Conservation (phyloP, 1,140 invertebrate genomes). For the Trichoplusia ni region DNA sequence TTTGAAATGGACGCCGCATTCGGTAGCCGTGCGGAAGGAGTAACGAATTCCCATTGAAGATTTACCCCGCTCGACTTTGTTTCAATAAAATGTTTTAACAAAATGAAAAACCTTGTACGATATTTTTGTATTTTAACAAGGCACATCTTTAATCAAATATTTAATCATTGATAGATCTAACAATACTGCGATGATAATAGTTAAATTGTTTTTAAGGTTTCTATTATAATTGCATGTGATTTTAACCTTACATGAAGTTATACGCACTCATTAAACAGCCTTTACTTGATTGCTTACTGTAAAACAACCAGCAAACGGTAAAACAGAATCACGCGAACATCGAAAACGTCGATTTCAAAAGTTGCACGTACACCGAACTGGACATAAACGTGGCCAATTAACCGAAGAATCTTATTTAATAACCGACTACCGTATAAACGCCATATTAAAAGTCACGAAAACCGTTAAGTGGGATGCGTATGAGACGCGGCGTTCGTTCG, state of each 20-base stretch:
- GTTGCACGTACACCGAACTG: constrained; percentile 43
- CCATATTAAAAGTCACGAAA: constrained; percentile 52
- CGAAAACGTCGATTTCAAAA: constrained; percentile 48
- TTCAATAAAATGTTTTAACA: constrained; percentile 10
- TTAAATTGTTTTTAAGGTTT: constrained; percentile 24
- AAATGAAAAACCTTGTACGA: constrained; percentile 12
- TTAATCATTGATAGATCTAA: background rate
- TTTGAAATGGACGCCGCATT: constrained; percentile 69
- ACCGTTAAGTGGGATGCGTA: constrained; percentile 58
- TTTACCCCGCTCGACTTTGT: constrained; percentile 35
- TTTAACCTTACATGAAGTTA: constrained; percentile 24
- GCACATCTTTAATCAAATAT: background rate
- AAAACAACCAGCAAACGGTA: constrained; percentile 38
- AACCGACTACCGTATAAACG: constrained; percentile 62
- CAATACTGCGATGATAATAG: too few relatives aligned
- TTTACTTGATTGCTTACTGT: constrained; percentile 35
- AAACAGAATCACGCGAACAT: constrained; percentile 36
- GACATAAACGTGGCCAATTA: constrained; percentile 58
- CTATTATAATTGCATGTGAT: constrained; percentile 3
- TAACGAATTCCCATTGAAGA: constrained; percentile 73
- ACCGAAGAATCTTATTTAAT: constrained; percentile 60
- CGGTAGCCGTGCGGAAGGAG: constrained; percentile 70
- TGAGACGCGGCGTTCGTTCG: constrained; percentile 37
- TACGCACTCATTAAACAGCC: constrained; percentile 27
- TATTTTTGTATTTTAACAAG: background rate